Conservation (phyloP, 2,113 vertebrate species). For the Climacteris rufus region DNA sequence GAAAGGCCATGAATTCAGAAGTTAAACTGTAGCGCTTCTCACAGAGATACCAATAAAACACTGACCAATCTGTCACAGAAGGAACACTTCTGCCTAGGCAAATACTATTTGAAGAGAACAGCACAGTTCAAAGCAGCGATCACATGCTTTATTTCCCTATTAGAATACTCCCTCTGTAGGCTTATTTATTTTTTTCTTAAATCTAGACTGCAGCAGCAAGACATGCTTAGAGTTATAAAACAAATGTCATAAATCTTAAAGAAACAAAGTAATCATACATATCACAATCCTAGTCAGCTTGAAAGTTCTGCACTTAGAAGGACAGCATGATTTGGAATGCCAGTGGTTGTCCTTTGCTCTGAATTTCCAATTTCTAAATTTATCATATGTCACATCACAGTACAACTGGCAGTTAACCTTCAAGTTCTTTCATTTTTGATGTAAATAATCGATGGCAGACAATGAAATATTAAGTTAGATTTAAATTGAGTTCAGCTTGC, state of each 20-base stretch:
- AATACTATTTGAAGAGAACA: background rate
- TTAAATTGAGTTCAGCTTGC: background rate
- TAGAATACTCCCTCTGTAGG: background rate
- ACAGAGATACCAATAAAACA: background rate
- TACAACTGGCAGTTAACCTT: background rate
- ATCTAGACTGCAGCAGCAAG: background rate
- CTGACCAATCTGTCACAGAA: background rate
- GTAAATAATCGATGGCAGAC: background rate
- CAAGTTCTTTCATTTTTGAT: background rate
- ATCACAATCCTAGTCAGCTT: background rate
- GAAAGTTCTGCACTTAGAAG: background rate
- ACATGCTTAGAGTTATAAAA: background rate
- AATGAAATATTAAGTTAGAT: background rate
- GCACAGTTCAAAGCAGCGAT: background rate
- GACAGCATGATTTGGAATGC: background rate
- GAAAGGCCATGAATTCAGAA: background rate
- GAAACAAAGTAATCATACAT: background rate
- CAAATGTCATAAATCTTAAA: background rate
- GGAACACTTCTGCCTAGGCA: background rate
- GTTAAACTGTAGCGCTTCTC: background rate
- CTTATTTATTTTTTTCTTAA: background rate
- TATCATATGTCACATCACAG: background rate
- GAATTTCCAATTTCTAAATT: background rate
- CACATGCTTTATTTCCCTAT: background rate
- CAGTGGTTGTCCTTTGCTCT: background rate